These are phyloP conservation scores for Desmodus rotundus DNA, from an alignment of 2,113 vertebrate species.

Conservation along the genomic window DNA sequence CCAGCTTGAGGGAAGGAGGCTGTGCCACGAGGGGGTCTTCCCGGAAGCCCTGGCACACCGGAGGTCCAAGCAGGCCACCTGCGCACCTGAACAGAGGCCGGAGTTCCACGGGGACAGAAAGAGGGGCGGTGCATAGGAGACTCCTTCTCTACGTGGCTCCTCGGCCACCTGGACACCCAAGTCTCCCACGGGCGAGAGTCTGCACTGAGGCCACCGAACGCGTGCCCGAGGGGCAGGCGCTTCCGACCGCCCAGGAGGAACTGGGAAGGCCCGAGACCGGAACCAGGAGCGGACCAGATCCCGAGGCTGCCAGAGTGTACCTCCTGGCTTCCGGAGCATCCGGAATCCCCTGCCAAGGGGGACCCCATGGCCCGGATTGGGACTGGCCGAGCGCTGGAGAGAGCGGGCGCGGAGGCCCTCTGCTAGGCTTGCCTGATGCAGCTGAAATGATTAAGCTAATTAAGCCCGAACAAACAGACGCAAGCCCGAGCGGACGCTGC, in stretches of 20 bases:
- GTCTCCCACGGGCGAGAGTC: not conserved
- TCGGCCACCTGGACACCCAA: rapidly evolving
- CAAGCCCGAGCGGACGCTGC: not conserved
- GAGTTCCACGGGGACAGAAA: not conserved
- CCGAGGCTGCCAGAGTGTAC: not conserved
- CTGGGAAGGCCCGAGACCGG: not conserved
- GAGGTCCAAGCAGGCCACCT: not conserved
- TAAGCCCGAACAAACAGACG: slow-evolving; percentile 40
- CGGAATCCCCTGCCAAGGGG: not conserved
- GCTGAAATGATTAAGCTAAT: slow-evolving; percentile 69
- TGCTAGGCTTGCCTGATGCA: not conserved
- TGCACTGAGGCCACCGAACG: rapidly evolving
- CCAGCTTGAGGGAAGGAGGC: not conserved
- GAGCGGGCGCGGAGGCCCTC: not conserved
- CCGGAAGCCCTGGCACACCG: not conserved
- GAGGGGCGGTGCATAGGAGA: rapidly evolving
- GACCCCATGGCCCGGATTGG: rapidly evolving
- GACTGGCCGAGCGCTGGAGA: not conserved
- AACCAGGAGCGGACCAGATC: not conserved
- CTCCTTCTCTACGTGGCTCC: not conserved
- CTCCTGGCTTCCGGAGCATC: not conserved
- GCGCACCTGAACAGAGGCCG: not conserved
- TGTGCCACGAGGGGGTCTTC: rapidly evolving
- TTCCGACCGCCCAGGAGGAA: rapidly evolving
- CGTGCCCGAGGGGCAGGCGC: rapidly evolving